Evolutionary conservation across 2,113 vertebrate genomes (phyloP), one percentile per base, ranked within the genome.

Genomic region (Brachyhypopomus occidentalis): DNA sequence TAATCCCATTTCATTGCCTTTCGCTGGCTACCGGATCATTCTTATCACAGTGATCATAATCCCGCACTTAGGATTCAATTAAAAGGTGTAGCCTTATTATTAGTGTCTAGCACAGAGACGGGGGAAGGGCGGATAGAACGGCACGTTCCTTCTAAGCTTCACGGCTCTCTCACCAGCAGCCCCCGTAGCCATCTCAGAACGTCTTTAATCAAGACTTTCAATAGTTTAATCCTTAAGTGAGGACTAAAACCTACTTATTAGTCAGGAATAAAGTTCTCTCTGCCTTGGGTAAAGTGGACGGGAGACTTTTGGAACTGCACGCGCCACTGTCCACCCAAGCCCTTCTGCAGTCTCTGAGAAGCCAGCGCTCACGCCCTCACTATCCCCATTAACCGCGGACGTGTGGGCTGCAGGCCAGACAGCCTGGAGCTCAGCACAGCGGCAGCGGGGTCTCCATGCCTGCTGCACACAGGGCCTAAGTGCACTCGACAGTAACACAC

Each of bases 61-160:
- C 77, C 77, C 30, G 56, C 67, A 62, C 67, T 62, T 23, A 62
- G 38, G 36, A 79, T 72, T 79, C 59, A 72, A 79, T 79, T 14
- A 70, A 70, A 69, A 56, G 36, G 22, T 79, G 56, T 25, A 79
- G 59, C 67, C 67, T 62, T 79, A 63, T 76, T 48, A 75, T 2
- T 41, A 45, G 56, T 5, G 55, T 34, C 23, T 45, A 71, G 64
- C 66, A 79, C 8, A 67, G 34, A 72, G 77, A 79, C 72, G 27
- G 72, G 45, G 12, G 70, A 45, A 62, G 56, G 56, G 23, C 62
- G 72, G 38, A 70, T 71, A 23, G 66, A 71, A 60, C 22, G 30
- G 55, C 36, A 4, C 27, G 70, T 30, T 48, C 38, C 19, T 16
- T 45, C 55, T 59, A 22, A 16, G 14, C 41, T 79, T 34, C 70